Evolutionary conservation across 2,797 vertebrate species (phyloP).

Genomic region (Coregonus suidteri): DNA sequence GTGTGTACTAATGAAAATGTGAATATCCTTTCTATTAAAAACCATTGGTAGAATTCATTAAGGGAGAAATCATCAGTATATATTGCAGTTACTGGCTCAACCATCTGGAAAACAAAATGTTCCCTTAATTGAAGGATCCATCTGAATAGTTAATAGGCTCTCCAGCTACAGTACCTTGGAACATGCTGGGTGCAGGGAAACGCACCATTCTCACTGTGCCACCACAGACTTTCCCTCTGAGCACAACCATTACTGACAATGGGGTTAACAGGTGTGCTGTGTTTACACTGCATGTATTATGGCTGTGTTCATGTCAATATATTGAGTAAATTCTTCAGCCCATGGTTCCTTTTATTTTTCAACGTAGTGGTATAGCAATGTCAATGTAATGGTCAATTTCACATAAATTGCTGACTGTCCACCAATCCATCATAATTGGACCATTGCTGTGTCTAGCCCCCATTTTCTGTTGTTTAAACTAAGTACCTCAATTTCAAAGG

Average conservation of each 20-base stretch:
- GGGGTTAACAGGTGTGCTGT: neutral
- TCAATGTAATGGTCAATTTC: neutral
- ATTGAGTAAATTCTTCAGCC: neutral
- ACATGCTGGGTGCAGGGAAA: conserved; percentile 19
- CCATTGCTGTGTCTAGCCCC: too few species aligned
- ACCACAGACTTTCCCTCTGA: neutral
- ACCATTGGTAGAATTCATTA: conserved; percentile 19
- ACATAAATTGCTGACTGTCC: neutral
- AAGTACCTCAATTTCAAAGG: neutral
- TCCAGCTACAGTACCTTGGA: conserved; percentile 21
- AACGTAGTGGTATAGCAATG: neutral
- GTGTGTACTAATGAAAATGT: neutral
- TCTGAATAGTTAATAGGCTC: conserved; percentile 40
- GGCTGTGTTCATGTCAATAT: neutral
- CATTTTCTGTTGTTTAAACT: too few species aligned
- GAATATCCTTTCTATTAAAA: conserved; percentile 15
- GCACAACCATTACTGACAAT: neutral
- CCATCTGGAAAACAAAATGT: conserved; percentile 47
- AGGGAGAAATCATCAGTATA: conserved; percentile 22
- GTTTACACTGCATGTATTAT: neutral
- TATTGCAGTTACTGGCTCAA: conserved; percentile 24
- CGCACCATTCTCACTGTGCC: neutral
- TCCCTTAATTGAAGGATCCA: conserved; percentile 45
- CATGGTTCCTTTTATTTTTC: neutral
- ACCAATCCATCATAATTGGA: neutral